A percentile compares a stretch with the other conserved stretches of the same genome.
These are phyloP conservation scores for Lasioglossum albipes DNA, from an alignment of 1,140 invertebrate genomes.

Conservation along the genomic window DNA sequence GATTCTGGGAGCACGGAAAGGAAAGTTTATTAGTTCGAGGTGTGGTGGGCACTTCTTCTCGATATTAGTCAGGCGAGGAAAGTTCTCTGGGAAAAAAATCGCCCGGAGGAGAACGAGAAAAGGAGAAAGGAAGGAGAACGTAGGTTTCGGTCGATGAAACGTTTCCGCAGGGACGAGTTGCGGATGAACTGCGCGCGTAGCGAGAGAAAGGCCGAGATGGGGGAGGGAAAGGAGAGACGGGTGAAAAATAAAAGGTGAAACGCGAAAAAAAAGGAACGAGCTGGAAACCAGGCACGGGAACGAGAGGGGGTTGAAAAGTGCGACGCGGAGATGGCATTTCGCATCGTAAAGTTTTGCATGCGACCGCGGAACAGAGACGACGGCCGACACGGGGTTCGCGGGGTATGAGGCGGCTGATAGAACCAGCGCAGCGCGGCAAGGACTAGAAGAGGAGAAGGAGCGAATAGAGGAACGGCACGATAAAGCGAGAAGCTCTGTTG, in stretches of 20 bases:
- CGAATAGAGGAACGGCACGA: slow-evolving; percentile 41
- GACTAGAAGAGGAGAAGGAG: slow-evolving; percentile 37
- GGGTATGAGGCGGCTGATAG: slow-evolving; percentile 4
- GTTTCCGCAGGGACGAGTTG: slow-evolving; percentile 71
- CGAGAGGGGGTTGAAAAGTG: slow-evolving; percentile 41
- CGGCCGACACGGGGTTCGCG: background rate
- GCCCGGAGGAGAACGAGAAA: slow-evolving; percentile 35
- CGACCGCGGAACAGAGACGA: slow-evolving; percentile 58
- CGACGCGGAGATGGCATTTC: slow-evolving; percentile 67
- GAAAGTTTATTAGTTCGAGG: slow-evolving; percentile 33
- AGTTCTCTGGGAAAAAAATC: slow-evolving; percentile 53
- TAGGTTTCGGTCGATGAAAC: slow-evolving; percentile 75
- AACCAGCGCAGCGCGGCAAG: slow-evolving; percentile 9
- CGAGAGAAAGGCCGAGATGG: slow-evolving; percentile 29
- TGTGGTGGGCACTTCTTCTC: slow-evolving; percentile 40
- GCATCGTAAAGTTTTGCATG: slow-evolving; percentile 72
- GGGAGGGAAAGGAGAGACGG: slow-evolving; percentile 7
- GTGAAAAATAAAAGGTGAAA: slow-evolving; percentile 43
- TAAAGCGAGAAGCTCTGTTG: slow-evolving; percentile 65
- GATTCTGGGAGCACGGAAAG: too few species aligned
- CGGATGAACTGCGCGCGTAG: slow-evolving; percentile 59
- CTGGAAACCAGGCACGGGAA: background rate
- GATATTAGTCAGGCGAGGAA: slow-evolving; percentile 60
- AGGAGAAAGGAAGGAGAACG: slow-evolving; percentile 31
- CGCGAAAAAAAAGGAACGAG: slow-evolving; percentile 3